Evolutionary conservation across 2,113 vertebrate genomes (phyloP).

Genomic region (Poeciliopsis prolifica): DNA sequence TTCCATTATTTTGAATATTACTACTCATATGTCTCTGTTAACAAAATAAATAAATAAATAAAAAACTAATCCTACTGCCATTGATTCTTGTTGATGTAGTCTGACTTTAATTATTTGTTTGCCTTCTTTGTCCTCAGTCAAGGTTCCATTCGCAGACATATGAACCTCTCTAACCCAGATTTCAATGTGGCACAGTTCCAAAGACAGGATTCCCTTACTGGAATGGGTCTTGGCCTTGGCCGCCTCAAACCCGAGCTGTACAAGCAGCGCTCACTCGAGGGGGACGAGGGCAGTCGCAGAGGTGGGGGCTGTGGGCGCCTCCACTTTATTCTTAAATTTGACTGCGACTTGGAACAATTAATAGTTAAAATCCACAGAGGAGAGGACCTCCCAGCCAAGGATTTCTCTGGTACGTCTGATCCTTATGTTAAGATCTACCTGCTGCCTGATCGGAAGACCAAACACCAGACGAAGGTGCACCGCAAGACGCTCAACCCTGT

Average conservation of each 20-base stretch:
- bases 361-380: constrained; percentile 98
- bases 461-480: constrained; percentile 99
- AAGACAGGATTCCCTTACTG: constrained; percentile 95
- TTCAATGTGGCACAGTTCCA: constrained; percentile 97
- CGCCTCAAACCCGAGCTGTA: constrained; percentile 96
- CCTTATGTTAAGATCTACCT: too few species aligned
- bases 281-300: constrained; percentile 85
- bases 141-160: constrained; percentile 91
- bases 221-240: constrained; percentile 87
- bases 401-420: constrained; percentile 98
- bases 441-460: constrained; percentile 97
- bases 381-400: constrained; percentile 94
- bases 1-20: background rate
- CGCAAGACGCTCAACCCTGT: constrained; percentile 97
- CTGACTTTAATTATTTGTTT: background rate
- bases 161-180: constrained; percentile 97
- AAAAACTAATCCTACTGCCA: background rate
- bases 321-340: constrained; percentile 95
- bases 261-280: constrained; percentile 94
- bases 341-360: constrained; percentile 96
- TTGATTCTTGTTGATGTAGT: background rate
- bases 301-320: constrained; percentile 89
- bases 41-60: too few species aligned
- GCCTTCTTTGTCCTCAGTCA: constrained; percentile 79
- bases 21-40: background rate